Evolutionary conservation across 2,888 invertebrate species (phyloP), one percentile per base, ranked within the genome.

Genomic region (Alentia gelatinosa): DNA sequence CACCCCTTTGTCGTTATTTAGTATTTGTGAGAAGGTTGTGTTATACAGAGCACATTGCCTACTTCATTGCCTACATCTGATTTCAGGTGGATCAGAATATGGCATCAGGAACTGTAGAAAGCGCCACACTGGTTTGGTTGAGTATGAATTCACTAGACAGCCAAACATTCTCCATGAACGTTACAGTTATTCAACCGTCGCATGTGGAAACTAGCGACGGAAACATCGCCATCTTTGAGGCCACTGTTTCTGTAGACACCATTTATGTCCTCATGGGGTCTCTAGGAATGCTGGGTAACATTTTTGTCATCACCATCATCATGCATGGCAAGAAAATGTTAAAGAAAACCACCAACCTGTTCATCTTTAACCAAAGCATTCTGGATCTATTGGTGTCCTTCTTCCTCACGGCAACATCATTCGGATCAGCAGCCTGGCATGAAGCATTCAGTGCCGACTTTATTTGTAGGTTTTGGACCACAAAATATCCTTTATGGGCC

Each of bases 321-420:
- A 4, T 68, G 35, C 33, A 40, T 26, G 47, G 47, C 26, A 47
- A 23, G 26, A 47, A 30, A 9, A 42, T 91, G 30, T 47, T 63
- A 3, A 30, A 74, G 50, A 88, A 91, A 50, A 33, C 83, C 63
- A 91, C 91, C 12, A 91, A 91, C 75, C 15, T 89, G 30, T 89
- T 40, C 74, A 89, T 91, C 33, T 39, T 89, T 75, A 91, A 91
- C 89, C 91, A 91, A 40, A 91, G 91, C 75, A 9, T 89, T 0
- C 30, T 89, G 12, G 91, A 91, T 35, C 12, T 40, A 7, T 30
- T 30, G 15, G 91, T 42, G 1, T 89, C 89, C 30, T 39, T 89
- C 37, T 74, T 91, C 19, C 88, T 91, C 40, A 75, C 50, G 7
- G 7, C n/a, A n/a, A 88, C 68, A 1, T 89, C 89, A 9, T 9